Evolutionary conservation across 1,140 invertebrate species (phyloP).

Genomic region (Melitaea cinxia): DNA sequence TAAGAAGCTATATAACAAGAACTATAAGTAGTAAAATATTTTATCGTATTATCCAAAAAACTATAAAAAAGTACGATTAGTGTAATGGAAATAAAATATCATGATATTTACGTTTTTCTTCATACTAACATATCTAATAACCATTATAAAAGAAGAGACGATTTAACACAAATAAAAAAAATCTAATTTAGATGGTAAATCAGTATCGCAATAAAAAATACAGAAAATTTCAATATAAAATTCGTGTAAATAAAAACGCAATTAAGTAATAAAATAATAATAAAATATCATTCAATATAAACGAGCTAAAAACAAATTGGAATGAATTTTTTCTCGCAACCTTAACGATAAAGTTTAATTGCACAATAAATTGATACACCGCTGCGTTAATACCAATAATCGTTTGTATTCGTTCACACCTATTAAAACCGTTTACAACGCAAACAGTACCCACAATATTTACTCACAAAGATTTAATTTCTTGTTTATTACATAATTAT

Average conservation of each 20-base stretch:
- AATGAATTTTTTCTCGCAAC: constrained; percentile 13
- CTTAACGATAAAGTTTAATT: constrained; percentile 21
- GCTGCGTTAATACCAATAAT: constrained; percentile 23
- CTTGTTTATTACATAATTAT: not conserved
- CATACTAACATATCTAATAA: no score
- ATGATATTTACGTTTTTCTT: no score
- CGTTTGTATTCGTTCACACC: constrained; percentile 23
- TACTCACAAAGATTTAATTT: not conserved
- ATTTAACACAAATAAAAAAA: no score
- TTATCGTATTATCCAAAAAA: no score
- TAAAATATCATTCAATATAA: not conserved
- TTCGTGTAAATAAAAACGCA: not conserved
- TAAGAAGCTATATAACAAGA: no score
- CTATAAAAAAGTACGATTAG: no score
- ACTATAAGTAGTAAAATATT: no score
- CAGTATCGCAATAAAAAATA: no score
- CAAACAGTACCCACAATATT: not conserved
- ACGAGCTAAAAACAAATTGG: not conserved
- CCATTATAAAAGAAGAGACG: no score
- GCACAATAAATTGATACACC: constrained; percentile 26
- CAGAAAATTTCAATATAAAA: no score
- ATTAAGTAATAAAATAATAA: not conserved
- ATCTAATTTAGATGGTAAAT: no score
- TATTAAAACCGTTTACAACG: constrained; percentile 18
- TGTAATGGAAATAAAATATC: no score